Percentiles rank a stretch among this genome's conserved stretches.
These are phyloP conservation scores for Diarsia dahlii DNA, from an alignment of 2,888 invertebrate species.

Conservation along the genomic window DNA sequence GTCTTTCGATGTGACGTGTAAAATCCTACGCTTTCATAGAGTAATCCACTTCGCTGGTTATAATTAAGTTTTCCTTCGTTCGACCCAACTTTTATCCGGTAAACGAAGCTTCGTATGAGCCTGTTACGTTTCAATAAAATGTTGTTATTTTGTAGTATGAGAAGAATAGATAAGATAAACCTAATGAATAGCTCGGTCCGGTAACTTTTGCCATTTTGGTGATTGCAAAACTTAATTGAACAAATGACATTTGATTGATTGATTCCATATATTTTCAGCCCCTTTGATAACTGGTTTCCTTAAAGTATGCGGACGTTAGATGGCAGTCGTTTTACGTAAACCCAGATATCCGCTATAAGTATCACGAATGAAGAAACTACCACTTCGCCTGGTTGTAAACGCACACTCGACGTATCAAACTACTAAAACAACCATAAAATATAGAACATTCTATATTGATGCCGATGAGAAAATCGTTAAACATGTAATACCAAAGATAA, in stretches of 20 bases:
- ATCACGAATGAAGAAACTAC: conserved; percentile 47
- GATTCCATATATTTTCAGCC: conserved; percentile 6
- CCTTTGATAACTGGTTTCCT: conserved; percentile 21
- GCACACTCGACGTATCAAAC: conserved; percentile 3
- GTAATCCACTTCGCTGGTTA: conserved; percentile 69
- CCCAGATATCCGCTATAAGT: conserved; percentile 52
- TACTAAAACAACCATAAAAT: conserved; percentile 14
- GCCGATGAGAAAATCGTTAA: conserved; percentile 37
- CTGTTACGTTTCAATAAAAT: background rate
- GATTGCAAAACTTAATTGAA: background rate
- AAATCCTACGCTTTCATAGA: conserved; percentile 61
- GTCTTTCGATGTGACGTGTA: conserved; percentile 55
- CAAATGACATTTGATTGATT: conserved; percentile 22
- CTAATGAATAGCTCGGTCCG: too few relatives aligned
- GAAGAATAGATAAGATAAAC: background rate
- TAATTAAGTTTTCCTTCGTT: conserved; percentile 61
- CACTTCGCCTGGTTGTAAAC: conserved; percentile 15
- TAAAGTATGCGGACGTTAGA: conserved; percentile 36
- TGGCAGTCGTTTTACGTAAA: conserved; percentile 54
- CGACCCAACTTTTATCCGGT: conserved; percentile 38
- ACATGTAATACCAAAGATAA: conserved; percentile 33
- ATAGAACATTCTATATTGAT: conserved; percentile 21
- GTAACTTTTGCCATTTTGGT: conserved; percentile 8
- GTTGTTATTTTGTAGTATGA: background rate
- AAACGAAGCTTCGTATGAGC: conserved; percentile 41